Percentiles rank a stretch among this genome's conserved stretches.
These are phyloP conservation scores for Zaprionus camerounensis DNA, from an alignment of 1,140 invertebrate species.

Conservation along the genomic window DNA sequence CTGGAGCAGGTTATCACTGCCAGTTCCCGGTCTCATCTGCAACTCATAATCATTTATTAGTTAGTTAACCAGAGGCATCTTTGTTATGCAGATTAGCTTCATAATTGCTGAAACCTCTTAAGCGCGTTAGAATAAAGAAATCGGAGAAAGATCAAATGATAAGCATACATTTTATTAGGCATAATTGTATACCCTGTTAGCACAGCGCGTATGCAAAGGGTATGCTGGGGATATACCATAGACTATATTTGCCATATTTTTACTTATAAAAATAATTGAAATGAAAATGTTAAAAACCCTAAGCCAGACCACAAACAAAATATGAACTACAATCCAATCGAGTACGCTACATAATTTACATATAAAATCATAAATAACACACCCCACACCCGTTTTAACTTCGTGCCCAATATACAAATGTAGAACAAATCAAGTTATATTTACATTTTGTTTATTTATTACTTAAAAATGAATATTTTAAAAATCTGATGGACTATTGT, in stretches of 20 bases:
- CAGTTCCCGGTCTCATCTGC: neutral
- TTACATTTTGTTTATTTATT: neutral
- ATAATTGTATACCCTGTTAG: constrained; percentile 1
- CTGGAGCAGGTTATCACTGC: constrained; percentile 5
- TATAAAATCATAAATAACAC: too few relatives aligned
- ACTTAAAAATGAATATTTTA: neutral
- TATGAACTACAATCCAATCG: neutral
- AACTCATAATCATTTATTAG: neutral
- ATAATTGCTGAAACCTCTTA: neutral
- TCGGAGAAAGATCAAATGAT: neutral
- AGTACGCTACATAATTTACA: too few relatives aligned
- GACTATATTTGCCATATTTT: neutral
- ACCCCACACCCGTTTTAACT: too few relatives aligned
- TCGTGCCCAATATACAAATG: too few relatives aligned
- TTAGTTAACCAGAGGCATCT: neutral
- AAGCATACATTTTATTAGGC: neutral
- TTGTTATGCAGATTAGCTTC: constrained; percentile 4
- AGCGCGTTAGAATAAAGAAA: neutral
- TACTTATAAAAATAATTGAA: neutral
- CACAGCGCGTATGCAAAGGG: neutral
- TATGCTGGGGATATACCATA: neutral
- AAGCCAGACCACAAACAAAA: neutral
- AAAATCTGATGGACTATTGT: neutral
- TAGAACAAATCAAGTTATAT: too few relatives aligned
- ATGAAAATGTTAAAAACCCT: neutral